Evolutionary conservation across 2,797 vertebrate species (phyloP).

Genomic region (Lagodon rhomboides): DNA sequence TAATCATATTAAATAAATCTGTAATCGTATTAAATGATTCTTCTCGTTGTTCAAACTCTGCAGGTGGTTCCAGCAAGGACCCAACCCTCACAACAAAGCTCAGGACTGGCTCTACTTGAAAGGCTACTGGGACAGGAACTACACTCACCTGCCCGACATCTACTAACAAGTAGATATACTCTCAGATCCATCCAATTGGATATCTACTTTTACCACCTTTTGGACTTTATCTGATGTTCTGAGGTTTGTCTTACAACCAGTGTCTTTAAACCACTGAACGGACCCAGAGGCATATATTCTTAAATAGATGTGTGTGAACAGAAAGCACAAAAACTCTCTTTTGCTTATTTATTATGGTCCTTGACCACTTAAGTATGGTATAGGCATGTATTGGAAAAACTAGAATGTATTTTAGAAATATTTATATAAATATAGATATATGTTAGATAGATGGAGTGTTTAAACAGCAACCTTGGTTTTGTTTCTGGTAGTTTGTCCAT

Average conservation of each 20-base stretch:
- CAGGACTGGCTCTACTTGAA: slow-evolving; percentile 97
- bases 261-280: slow-evolving; percentile 17
- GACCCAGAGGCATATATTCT: slow-evolving; percentile 43
- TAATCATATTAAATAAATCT: too few species aligned
- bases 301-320: slow-evolving; percentile 46
- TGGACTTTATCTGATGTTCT: slow-evolving; percentile 45
- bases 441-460: slow-evolving; percentile 65
- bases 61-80: slow-evolving; percentile 97
- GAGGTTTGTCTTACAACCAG: slow-evolving; percentile 18
- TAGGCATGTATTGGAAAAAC: slow-evolving; percentile 54
- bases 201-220: slow-evolving; percentile 36
- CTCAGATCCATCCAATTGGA: slow-evolving; percentile 21
- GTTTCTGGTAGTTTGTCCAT: slow-evolving; percentile 31
- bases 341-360: slow-evolving; percentile 54
- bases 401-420: slow-evolving; percentile 67
- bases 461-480: slow-evolving; percentile 49
- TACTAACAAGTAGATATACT: slow-evolving; percentile 85
- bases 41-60: slow-evolving; percentile 31
- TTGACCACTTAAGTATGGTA: slow-evolving; percentile 39
- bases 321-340: slow-evolving; percentile 68
- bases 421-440: slow-evolving; percentile 5
- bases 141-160: slow-evolving; percentile 94
- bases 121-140: slow-evolving; percentile 97
- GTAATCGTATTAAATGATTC: background rate
- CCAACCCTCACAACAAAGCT: slow-evolving; percentile 93